Evolutionary conservation across 2,888 invertebrate species (phyloP).

Genomic region (Atherix ibis): DNA sequence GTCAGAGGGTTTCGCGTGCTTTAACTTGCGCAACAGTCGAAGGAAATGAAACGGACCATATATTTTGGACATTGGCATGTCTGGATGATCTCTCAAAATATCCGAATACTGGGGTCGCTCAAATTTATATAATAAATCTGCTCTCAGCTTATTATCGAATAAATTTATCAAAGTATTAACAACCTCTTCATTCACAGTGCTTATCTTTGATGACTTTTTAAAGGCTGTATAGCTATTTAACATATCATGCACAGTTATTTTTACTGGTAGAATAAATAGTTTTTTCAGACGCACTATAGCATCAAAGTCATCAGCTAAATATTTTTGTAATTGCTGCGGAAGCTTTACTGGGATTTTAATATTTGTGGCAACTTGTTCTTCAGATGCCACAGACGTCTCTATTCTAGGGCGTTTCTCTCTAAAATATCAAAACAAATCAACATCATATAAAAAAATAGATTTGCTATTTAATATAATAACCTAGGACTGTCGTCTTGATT

Average conservation of each 20-base stretch:
- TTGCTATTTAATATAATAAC: constrained; percentile 9
- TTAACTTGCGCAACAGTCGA: constrained; percentile 76
- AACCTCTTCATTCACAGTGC: constrained; percentile 56
- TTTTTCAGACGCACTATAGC: constrained; percentile 76
- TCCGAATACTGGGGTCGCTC: constrained; percentile 85
- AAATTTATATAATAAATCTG: constrained; percentile 84
- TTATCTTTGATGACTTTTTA: constrained; percentile 64
- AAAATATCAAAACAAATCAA: constrained; percentile 1
- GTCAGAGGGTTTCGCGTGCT: constrained; percentile 78
- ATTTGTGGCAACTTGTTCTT: constrained; percentile 75
- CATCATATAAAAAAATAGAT: not conserved
- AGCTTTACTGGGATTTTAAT: constrained; percentile 84
- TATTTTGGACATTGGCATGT: constrained; percentile 61
- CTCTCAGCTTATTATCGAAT: constrained; percentile 83
- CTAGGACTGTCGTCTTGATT: constrained; percentile 14
- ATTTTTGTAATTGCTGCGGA: constrained; percentile 82
- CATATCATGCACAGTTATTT: constrained; percentile 69
- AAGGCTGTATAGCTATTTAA: constrained; percentile 71
- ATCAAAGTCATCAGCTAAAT: constrained; percentile 92
- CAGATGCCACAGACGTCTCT: constrained; percentile 69
- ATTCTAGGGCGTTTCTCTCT: constrained; percentile 48
- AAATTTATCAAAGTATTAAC: constrained; percentile 67
- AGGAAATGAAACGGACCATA: constrained; percentile 86
- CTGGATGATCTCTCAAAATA: constrained; percentile 58
- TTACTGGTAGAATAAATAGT: constrained; percentile 66